Evolutionary conservation across 1,140 invertebrate species (phyloP).

Genomic region (Hirudo medicinalis): DNA sequence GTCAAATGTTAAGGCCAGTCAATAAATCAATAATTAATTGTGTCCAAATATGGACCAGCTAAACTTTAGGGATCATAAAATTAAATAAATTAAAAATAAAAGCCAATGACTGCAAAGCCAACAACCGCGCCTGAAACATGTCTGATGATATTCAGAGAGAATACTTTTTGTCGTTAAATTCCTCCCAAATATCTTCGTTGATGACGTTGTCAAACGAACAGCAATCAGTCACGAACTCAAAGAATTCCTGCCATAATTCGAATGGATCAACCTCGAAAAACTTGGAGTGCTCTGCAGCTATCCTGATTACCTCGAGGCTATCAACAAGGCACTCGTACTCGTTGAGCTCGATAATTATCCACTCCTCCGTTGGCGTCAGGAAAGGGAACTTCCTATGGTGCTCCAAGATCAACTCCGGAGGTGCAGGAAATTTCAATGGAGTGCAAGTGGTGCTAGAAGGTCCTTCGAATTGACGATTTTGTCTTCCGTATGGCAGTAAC

Average conservation of each 20-base stretch:
- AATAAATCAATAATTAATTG: no score
- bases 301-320: conserved; percentile 19
- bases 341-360: conserved; percentile 23
- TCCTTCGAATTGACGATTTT: no score
- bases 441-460: no score
- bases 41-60: no score
- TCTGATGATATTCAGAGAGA: conserved; percentile 11
- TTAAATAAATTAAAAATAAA: no score
- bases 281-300: conserved; percentile 23
- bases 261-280: conserved; percentile 24
- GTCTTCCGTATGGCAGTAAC: no score
- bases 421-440: conserved; percentile 18
- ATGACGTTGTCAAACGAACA: conserved; percentile 21
- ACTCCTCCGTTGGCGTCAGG: conserved; percentile 22
- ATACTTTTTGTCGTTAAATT: conserved; percentile 23
- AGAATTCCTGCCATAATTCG: conserved; percentile 25
- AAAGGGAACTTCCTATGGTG: conserved; percentile 22
- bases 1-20: no score
- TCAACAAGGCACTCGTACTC: conserved; percentile 24
- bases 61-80: no score
- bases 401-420: conserved; percentile 22
- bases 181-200: conserved; percentile 24
- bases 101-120: no score
- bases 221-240: conserved; percentile 24
- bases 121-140: no score